Conservation (phyloP, 2,888 invertebrate genomes). For the Stictocephala bisonia region DNA sequence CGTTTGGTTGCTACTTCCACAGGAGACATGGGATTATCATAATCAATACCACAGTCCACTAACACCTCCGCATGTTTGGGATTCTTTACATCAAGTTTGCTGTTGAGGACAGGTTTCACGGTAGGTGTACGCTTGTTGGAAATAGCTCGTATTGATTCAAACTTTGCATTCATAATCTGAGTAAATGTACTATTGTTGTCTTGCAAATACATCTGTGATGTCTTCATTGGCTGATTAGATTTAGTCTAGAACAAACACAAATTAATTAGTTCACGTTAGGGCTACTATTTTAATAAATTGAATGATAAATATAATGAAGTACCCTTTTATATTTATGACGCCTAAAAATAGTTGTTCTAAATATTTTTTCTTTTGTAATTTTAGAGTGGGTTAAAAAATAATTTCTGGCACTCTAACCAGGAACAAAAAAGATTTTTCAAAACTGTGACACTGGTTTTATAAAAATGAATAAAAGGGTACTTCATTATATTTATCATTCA, state of each 20-base stretch:
- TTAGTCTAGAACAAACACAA: constrained; percentile 69
- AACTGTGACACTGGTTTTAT: too few species aligned
- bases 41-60: constrained; percentile 85
- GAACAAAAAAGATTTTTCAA: too few species aligned
- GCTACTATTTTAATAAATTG: too few species aligned
- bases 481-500: too few species aligned
- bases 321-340: too few species aligned
- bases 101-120: constrained; percentile 80
- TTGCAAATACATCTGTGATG: constrained; percentile 79
- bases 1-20: constrained; percentile 82
- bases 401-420: too few species aligned
- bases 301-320: too few species aligned
- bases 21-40: constrained; percentile 86
- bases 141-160: constrained; percentile 82
- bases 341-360: too few species aligned
- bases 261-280: too few species aligned
- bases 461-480: too few species aligned
- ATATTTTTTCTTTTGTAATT: too few species aligned
- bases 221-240: constrained; percentile 77
- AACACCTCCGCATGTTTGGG: constrained; percentile 87
- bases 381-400: too few species aligned
- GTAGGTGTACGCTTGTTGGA: constrained; percentile 79
- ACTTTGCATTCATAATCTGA: constrained; percentile 74
- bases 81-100: constrained; percentile 76
- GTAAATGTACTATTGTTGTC: constrained; percentile 82